Percentiles rank a stretch among this genome's conserved stretches.
phyloP scores from a whole-genome alignment of 2,113 vertebrate genomes.

The Alexandromys fortis region DNA sequence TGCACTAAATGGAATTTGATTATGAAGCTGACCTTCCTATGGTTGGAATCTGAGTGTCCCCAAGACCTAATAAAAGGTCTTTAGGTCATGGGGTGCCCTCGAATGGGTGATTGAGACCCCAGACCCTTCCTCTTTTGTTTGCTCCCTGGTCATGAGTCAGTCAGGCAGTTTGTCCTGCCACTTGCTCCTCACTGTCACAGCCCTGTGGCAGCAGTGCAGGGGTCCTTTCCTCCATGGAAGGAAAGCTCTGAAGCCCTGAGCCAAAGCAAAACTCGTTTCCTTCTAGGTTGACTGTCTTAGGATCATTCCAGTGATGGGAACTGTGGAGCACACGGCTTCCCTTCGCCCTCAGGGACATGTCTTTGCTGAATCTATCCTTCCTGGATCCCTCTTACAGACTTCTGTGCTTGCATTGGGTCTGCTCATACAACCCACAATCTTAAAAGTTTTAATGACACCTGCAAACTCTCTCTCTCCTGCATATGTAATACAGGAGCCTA shows the following conservation, averaged over 20 bases:
- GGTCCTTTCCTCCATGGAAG: no score
- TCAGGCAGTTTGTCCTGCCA: background rate
- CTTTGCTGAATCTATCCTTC: background rate
- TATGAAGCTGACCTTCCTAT: background rate
- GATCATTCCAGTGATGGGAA: background rate
- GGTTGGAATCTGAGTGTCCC: background rate
- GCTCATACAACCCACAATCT: background rate
- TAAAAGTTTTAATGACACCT: background rate
- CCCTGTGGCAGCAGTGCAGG: background rate
- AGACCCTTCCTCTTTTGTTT: background rate
- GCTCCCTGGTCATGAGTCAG: background rate
- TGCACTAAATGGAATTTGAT: background rate
- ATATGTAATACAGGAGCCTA: background rate
- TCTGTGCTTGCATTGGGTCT: background rate
- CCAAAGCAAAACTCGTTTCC: background rate
- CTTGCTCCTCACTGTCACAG: background rate
- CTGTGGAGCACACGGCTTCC: background rate
- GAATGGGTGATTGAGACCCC: no score
- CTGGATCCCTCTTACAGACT: background rate
- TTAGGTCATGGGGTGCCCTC: background rate
- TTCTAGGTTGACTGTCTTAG: background rate
- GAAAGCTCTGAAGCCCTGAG: background rate
- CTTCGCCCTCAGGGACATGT: background rate
- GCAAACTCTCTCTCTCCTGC: background rate
- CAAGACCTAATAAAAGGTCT: background rate